Evolutionary conservation across 2,797 vertebrate species (phyloP), one percentile per base, ranked within the genome.

Genomic region (Podarcis siculus): DNA sequence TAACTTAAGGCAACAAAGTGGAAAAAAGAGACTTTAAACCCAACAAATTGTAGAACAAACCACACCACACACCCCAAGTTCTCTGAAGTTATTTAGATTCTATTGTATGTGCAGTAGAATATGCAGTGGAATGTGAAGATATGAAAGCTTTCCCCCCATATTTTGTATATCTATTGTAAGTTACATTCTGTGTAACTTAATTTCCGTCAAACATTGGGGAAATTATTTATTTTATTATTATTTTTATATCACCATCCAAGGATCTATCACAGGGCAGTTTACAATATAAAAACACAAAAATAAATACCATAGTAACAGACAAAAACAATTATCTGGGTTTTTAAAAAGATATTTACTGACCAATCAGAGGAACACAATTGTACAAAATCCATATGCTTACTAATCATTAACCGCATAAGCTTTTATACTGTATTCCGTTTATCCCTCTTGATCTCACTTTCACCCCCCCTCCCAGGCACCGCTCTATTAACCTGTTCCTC

Each of bases 401-500:
- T 98, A 98, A 98, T 97, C 95, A 97, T 97, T 97, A 97, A 98
- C 97, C 94, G 67, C 96, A 96, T 92, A 95, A 94, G 97, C 97
- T 97, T 96, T 97, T 97, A 92, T 95, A 96, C 94, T 86, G 91
- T 95, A 93, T 97, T 96, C 95, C 94, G 85, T 93, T 98, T 97
- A 97, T 97, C 97, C 97, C 93, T 96, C 95, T 97, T 98, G 97
- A 98, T 98, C 96, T 97, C 97, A 96, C 97, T 98, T 97, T 98
- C 95, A 97, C 98, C 96, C 96, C 94, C 95, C 97, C 95, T 94
- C 95, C 87, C 97, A 99, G 99, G 99, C 99, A 99, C 98, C 99
- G 99, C 97, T 99, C 98, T 98, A 99, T 99, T 99, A 99, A 99
- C 98, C 98, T 99, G 98, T 99, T 99, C 98, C 98, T 99, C 97